Evolutionary conservation across 2,797 vertebrate species (phyloP).

Genomic region (Rhabdophis nuchalis): DNA sequence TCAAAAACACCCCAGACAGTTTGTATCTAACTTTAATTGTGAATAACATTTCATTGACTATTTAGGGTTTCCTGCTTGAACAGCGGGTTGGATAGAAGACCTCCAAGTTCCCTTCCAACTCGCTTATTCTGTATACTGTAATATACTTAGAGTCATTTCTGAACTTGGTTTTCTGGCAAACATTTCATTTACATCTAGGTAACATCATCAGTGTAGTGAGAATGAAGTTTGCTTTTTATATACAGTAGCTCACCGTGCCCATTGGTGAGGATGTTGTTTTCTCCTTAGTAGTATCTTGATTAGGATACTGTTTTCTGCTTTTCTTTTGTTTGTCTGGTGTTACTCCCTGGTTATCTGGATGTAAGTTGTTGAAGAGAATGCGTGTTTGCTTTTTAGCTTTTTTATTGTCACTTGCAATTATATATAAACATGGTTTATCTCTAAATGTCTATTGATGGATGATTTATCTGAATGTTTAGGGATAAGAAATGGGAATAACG

Average conservation of each 20-base stretch:
- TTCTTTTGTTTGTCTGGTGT: background rate
- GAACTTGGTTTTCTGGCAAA: background rate
- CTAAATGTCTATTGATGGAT: background rate
- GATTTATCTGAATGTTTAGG: background rate
- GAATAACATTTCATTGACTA: background rate
- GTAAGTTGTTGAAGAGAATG: background rate
- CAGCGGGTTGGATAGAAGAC: background rate
- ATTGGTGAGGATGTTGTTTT: background rate
- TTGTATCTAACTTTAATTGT: background rate
- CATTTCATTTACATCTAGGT: background rate
- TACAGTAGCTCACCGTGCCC: no score
- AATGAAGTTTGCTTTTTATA: background rate
- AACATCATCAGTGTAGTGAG: background rate
- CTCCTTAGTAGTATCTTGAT: background rate
- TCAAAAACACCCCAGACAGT: background rate
- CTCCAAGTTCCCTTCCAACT: background rate
- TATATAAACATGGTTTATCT: background rate
- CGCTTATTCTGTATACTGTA: background rate
- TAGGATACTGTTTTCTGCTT: background rate
- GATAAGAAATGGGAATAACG: background rate
- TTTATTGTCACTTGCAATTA: background rate
- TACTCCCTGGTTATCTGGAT: background rate
- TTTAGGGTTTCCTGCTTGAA: background rate
- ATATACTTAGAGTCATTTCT: background rate
- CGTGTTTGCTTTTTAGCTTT: background rate